phyloP scores from a whole-genome alignment of 2,797 vertebrate species.

The Anguilla marmorata region DNA sequence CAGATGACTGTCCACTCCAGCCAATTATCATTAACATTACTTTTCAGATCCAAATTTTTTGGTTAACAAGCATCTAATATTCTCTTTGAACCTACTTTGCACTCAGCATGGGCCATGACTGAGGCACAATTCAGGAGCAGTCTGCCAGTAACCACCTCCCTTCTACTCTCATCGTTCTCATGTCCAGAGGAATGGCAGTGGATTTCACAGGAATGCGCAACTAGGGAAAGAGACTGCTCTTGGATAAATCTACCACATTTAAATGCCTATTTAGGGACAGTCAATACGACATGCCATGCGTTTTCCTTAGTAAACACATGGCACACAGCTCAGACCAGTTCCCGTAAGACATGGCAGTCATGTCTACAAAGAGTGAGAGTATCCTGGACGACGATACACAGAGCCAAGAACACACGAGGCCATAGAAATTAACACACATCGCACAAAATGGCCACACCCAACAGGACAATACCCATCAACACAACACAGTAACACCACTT shows the following conservation, averaged over 20 bases:
- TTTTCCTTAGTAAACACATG: neutral
- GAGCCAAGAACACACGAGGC: neutral
- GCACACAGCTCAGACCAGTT: neutral
- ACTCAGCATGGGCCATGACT: constrained; percentile 34
- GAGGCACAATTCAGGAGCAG: constrained; percentile 49
- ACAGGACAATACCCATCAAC: constrained; percentile 2
- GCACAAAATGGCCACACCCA: neutral
- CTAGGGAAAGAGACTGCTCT: neutral
- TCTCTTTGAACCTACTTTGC: constrained; percentile 49
- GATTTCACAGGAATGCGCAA: constrained; percentile 27
- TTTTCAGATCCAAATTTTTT: constrained; percentile 39
- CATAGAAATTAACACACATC: neutral
- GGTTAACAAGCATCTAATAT: constrained; percentile 39
- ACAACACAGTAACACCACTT: neutral
- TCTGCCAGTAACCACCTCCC: constrained; percentile 54
- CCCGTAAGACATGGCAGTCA: neutral
- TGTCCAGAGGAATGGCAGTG: constrained; percentile 45
- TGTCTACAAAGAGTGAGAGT: neutral
- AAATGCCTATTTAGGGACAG: neutral
- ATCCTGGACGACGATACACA: neutral
- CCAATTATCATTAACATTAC: constrained; percentile 40
- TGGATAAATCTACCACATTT: neutral
- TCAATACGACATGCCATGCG: neutral
- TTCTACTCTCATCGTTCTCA: constrained; percentile 52
- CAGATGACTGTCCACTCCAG: constrained; percentile 30